Evolutionary conservation across 1,140 invertebrate genomes (phyloP).

Genomic region (Lasioglossum albipes): DNA sequence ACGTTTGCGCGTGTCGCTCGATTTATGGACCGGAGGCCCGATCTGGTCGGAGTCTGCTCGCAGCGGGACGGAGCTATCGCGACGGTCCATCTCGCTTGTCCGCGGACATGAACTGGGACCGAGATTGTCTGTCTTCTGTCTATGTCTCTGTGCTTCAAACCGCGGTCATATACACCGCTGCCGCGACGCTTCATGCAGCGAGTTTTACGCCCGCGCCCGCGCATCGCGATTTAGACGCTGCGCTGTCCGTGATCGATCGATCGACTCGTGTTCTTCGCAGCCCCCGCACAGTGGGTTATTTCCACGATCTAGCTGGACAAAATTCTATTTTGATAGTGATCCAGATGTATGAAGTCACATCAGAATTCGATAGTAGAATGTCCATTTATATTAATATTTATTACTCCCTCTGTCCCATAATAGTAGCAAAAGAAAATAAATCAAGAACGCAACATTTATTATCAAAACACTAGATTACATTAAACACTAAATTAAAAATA

Average conservation of each 20-base stretch:
- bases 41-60: conserved; percentile 10
- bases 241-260: conserved; percentile 19
- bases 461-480: no score
- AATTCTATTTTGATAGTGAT: no score
- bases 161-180: conserved; percentile 1
- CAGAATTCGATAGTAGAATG: no score
- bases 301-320: no score
- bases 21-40: conserved; percentile 53
- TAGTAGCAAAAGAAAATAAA: no score
- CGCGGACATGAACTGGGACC: conserved; percentile 20
- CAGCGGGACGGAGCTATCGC: conserved; percentile 52
- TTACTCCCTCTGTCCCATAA: no score
- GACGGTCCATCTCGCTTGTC: conserved; percentile 44
- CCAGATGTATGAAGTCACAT: no score
- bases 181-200: conserved; percentile 7
- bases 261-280: not conserved
- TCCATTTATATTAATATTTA: no score
- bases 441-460: no score
- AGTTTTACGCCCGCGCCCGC: conserved; percentile 2
- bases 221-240: not conserved
- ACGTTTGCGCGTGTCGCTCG: conserved; percentile 45
- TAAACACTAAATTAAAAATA: no score
- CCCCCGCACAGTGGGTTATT: no score
- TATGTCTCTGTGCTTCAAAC: not conserved
- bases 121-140: no score